These are phyloP conservation scores for Glaucopsyche alexis DNA, from an alignment of 2,888 invertebrate genomes.

Conservation along the genomic window DNA sequence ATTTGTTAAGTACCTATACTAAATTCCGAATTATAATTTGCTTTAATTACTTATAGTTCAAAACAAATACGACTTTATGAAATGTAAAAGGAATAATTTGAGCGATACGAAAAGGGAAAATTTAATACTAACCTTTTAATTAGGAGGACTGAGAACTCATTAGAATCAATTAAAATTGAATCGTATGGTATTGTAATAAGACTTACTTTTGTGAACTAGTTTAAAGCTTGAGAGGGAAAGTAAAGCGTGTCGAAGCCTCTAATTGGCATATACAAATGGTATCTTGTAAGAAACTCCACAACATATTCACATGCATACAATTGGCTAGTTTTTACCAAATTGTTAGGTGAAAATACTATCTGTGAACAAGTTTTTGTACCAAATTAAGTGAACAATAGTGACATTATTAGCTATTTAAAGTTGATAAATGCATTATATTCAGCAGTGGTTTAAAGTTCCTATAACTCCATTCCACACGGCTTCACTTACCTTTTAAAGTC, in stretches of 20 bases:
- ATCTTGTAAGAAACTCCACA: slow-evolving; percentile 53
- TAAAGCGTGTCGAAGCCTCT: slow-evolving; percentile 44
- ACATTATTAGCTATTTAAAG: no score
- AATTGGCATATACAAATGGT: slow-evolving; percentile 64
- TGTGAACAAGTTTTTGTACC: slow-evolving; percentile 36
- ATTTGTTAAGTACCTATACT: no score
- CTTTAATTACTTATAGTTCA: no score
- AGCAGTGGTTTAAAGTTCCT: no score
- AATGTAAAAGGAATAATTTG: neutral
- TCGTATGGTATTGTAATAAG: neutral
- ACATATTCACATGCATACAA: slow-evolving; percentile 46
- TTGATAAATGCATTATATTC: no score
- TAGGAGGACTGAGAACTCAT: neutral
- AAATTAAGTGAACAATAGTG: neutral
- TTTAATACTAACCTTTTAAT: neutral
- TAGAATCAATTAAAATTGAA: neutral
- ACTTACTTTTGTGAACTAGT: slow-evolving; percentile 35
- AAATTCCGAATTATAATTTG: no score
- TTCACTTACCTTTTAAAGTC: no score
- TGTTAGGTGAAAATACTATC: slow-evolving; percentile 43
- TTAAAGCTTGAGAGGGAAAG: slow-evolving; percentile 50
- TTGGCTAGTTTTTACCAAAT: slow-evolving; percentile 39
- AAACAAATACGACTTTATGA: no score
- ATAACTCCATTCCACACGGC: no score
- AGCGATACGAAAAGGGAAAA: neutral